Evolutionary conservation across 2,797 vertebrate genomes (phyloP).

Genomic region (Alosa sapidissima): DNA sequence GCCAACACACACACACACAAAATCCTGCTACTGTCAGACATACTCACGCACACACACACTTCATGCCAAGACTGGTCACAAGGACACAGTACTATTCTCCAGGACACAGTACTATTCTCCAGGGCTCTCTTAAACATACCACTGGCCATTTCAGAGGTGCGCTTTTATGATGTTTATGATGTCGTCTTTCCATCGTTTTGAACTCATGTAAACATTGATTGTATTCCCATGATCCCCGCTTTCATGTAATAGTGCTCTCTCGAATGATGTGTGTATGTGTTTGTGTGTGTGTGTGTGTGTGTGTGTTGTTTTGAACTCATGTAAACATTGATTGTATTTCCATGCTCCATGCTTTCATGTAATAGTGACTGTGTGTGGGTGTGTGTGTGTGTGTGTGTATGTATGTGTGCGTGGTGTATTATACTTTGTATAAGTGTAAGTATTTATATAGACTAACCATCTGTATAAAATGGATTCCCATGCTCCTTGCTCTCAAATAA

Average conservation of each 20-base stretch:
- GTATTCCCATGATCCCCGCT: no score
- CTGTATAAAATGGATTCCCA: not conserved
- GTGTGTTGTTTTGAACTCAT: no score
- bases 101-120: not conserved
- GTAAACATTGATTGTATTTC: no score
- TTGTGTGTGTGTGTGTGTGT: slow-evolving; percentile 2
- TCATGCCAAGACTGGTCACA: not conserved
- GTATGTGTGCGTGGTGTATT: not conserved
- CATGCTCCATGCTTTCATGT: no score
- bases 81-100: not conserved
- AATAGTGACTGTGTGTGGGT: not conserved
- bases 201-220: no score
- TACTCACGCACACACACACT: not conserved
- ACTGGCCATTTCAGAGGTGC: not conserved
- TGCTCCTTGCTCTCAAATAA: not conserved
- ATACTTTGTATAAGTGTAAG: not conserved
- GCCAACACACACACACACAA: not conserved
- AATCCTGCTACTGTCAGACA: not conserved
- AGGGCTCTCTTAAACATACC: not conserved
- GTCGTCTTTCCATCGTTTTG: no score
- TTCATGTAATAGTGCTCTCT: no score
- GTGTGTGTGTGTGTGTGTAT: not conserved
- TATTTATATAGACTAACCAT: not conserved
- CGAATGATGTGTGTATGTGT: not conserved
- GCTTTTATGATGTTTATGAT: not conserved